Base-by-base conservation (phyloP, 2,888 invertebrate species). In the Leptinotarsa peninsularis region DNA sequence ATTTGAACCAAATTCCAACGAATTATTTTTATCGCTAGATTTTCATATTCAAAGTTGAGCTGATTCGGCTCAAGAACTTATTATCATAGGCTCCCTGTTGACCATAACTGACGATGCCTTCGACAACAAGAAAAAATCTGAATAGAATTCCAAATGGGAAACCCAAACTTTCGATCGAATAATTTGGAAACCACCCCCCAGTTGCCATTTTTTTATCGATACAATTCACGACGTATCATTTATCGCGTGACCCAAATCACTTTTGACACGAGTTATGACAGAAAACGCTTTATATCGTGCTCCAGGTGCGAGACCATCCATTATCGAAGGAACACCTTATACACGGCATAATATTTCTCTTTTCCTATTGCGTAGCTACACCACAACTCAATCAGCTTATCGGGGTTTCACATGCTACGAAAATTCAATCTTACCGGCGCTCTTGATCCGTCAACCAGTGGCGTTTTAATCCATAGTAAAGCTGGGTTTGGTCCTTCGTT, bases 361-460 rank as follows among this genome's bases (percentile, higher is more conserved):
- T 70, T 66, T 66, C 71, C 49, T 60, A 71, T 67, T 71, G 74
- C 71, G 71, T 71, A 74, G 74, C 67, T 70, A 74, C 71, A 71
- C 71, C 74, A 71, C 67, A 74, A 60, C 63, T n/a, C 13, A 63
- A 63, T 63, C 27, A 33, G 63, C 63, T 63, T 63, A 63, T 63
- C 63, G 33, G 63, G 33, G 63, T 63, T 63, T 63, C 63, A 63
- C 63, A 43, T 63, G 74, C 71, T 67, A 71, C 71, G 71, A 74
- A 74, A 74, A 67, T 74, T 63, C 63, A 63, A 63, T 63, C 63
- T 63, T 43, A 63, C 33, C 18, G 33, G 18, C 43, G 63, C n/a
- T 43, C 63, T 63, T 63, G 63, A 63, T 63, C 43, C 43, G 43
- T 63, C 43, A 63, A 63, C 63, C 63, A 63, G 43, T 27, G 63